Base-by-base conservation (phyloP, 2,797 vertebrate genomes). In the Muraenolepis orangiensis region DNA sequence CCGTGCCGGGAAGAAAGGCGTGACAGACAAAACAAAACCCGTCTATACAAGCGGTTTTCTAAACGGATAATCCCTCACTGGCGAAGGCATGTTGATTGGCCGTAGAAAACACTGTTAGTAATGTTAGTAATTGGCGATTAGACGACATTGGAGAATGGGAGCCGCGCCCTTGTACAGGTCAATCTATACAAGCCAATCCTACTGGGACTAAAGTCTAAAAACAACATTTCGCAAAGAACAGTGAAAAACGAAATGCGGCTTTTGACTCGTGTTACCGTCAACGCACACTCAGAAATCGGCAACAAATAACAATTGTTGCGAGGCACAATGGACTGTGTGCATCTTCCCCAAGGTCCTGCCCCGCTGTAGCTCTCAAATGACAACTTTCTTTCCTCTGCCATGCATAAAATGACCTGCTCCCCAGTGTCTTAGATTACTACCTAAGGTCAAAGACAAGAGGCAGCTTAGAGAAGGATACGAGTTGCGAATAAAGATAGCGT, bases 51-150 rank as follows among this genome's bases (percentile, higher is more conserved):
- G 16, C 10, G 66, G 12, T 13, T 31, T 31, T 72, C 82, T 75
- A 30, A 14, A 76, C 40, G 23, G 76, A 84, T 82, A 86, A 83
- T 73, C 79, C 84, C 73, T 81, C 82, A 86, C 88, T 91, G 87
- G 86, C 74, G 79, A 29, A 79, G 71, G 68, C 28, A 84, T 80
- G 66, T 31, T 6, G 13, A 67, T 67, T 31, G 11, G 66, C 57
- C 26, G 11, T 2, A 20, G 42, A 64, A 64, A 11, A 64, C n/a
- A 23, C 23, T 11, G 8, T n/a, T 26, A 64, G 23, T 26, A 12
- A 64, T 64, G 7, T 23, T 61, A 26, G 57, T 12, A 26, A n/a
- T 61, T 61, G 57, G 26, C 23, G 2, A 61, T 26, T 11, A 23
- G 36, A 4, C 36, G 11, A 38, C 36, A 38, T 38, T 38, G 36